Conservation (phyloP, 2,797 vertebrate genomes). For the Chrosomus eos region DNA sequence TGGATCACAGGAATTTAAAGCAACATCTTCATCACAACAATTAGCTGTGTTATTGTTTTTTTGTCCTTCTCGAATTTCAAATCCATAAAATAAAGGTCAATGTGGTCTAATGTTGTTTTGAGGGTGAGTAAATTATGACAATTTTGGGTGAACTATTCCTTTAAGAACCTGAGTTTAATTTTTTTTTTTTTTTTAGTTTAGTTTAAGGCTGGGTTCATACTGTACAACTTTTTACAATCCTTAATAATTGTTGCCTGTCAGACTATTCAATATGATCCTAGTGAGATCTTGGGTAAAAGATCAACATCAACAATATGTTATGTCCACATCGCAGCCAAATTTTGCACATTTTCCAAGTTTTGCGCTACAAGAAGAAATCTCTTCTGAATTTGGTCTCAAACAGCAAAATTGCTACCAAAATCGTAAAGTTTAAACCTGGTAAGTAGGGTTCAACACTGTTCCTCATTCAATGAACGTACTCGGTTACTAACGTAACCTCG, state of each 20-base stretch:
- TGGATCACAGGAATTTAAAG: slow-evolving; percentile 27
- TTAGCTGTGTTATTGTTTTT: slow-evolving; percentile 25
- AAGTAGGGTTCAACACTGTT: background rate
- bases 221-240: background rate
- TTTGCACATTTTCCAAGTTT: background rate
- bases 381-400: background rate
- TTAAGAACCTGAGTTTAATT: too few relatives aligned
- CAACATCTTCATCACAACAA: slow-evolving; percentile 17
- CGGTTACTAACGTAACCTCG: too few relatives aligned
- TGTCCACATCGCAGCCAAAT: background rate
- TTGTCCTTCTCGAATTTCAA: slow-evolving; percentile 1
- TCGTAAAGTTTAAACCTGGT: background rate
- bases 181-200: background rate
- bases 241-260: background rate
- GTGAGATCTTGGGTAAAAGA: background rate
- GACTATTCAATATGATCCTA: background rate
- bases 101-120: too few relatives aligned
- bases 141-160: too few relatives aligned
- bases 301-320: background rate
- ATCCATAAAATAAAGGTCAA: background rate
- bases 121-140: too few relatives aligned
- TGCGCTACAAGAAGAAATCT: background rate
- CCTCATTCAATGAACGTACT: background rate
- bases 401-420: background rate
- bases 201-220: slow-evolving; percentile 13